These are phyloP conservation scores for Sycobia sp. DNA, from an alignment of 1,140 invertebrate species.

Conservation along the genomic window DNA sequence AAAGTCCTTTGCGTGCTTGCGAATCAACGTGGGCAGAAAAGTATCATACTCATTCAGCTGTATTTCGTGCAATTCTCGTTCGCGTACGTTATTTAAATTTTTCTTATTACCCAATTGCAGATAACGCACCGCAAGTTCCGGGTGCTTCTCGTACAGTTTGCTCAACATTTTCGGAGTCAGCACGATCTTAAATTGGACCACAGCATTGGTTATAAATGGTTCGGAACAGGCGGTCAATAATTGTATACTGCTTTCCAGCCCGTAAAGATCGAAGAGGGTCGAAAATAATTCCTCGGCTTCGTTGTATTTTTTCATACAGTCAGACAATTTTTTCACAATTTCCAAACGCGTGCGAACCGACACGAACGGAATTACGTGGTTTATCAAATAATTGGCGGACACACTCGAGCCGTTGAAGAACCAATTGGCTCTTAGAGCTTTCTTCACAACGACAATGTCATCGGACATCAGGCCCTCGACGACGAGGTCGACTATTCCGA, in stretches of 20 bases:
- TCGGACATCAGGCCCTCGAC: not conserved
- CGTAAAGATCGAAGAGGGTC: not conserved
- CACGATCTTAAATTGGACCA: not conserved
- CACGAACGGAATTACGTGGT: not conserved
- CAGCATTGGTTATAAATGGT: not conserved
- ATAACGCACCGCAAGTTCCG: conserved; percentile 1
- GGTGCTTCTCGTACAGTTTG: not conserved
- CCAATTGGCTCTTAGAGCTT: conserved; percentile 9
- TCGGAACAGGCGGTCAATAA: not conserved
- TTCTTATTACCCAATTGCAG: conserved; percentile 13
- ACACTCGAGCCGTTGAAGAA: conserved; percentile 5
- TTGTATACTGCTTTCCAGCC: not conserved
- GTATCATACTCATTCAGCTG: conserved; percentile 9
- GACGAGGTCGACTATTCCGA: not conserved
- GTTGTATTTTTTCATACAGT: not conserved
- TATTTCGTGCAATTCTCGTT: not conserved
- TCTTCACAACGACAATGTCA: not conserved
- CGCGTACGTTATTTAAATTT: not conserved
- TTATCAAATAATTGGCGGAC: not conserved
- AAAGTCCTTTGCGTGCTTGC: conserved; percentile 6
- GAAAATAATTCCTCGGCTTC: conserved; percentile 17
- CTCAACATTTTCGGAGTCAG: not conserved
- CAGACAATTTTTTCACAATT: conserved; percentile 10
- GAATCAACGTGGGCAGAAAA: not conserved
- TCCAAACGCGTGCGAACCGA: not conserved